Conservation (phyloP, 2,797 vertebrate species). For the Chelon auratus region DNA sequence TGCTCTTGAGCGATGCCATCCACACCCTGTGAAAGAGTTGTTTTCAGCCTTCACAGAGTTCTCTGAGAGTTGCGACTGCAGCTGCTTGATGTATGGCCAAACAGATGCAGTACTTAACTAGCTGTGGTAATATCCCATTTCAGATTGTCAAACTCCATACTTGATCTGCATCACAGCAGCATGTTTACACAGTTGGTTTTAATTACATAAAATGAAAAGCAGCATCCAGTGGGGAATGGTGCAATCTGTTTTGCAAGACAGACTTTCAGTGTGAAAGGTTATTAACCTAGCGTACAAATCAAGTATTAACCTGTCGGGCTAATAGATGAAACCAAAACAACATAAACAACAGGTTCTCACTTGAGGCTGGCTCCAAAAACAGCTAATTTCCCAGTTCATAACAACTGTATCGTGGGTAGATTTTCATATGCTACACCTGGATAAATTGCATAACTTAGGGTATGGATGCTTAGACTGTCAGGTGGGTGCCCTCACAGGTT, state of each 20-base stretch:
- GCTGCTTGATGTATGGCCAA: not conserved
- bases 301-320: not conserved
- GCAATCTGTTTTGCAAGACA: not conserved
- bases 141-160: not conserved
- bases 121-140: not conserved
- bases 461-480: no score
- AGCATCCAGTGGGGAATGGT: not conserved
- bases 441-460: no score
- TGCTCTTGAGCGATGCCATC: not conserved
- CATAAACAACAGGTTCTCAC: no score
- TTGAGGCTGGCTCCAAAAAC: no score
- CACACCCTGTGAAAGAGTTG: not conserved
- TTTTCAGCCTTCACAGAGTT: conserved; percentile 3
- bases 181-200: not conserved
- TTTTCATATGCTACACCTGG: no score
- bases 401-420: no score
- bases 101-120: not conserved
- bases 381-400: no score
- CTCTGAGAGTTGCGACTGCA: not conserved
- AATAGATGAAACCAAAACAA: no score
- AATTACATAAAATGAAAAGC: not conserved
- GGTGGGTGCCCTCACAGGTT: no score
- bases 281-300: not conserved
- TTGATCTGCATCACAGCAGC: not conserved
- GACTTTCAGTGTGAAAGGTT: not conserved